A percentile compares a stretch with the other conserved stretches of the same genome.
These are phyloP conservation scores for Acinonyx jubatus DNA, from an alignment of 2,113 vertebrate genomes.

Conservation along the genomic window DNA sequence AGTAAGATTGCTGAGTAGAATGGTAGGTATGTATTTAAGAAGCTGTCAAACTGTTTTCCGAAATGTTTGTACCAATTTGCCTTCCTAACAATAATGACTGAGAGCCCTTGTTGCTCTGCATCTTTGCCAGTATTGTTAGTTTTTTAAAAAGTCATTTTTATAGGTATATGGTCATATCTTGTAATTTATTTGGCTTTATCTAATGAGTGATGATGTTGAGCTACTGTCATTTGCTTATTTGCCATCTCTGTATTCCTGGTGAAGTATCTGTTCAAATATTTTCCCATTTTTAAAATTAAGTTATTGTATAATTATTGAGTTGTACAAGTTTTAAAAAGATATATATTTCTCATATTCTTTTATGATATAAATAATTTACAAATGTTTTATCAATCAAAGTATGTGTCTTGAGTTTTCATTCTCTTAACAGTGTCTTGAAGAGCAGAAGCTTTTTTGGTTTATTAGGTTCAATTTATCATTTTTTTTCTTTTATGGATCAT, in stretches of 20 bases:
- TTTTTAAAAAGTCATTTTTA: background rate
- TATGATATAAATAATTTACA: constrained; percentile 14
- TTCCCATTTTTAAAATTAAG: background rate
- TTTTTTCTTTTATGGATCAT: background rate
- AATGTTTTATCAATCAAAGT: background rate
- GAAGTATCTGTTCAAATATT: background rate
- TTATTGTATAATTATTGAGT: background rate
- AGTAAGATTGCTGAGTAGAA: background rate
- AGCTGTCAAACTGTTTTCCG: background rate
- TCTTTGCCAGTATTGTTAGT: background rate
- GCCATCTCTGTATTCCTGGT: background rate
- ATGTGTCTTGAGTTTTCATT: background rate
- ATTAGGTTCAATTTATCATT: background rate
- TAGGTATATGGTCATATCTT: background rate
- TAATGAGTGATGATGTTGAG: background rate
- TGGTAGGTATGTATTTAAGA: background rate
- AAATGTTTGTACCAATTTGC: background rate
- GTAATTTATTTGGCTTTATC: constrained; percentile 6
- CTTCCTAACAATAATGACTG: background rate
- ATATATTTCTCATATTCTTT: background rate
- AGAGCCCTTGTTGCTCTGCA: background rate
- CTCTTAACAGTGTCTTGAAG: background rate
- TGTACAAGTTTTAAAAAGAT: background rate
- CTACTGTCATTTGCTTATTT: background rate
- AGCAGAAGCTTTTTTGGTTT: background rate